Base-by-base conservation (phyloP, 2,888 invertebrate genomes). In the Busseola fusca region DNA sequence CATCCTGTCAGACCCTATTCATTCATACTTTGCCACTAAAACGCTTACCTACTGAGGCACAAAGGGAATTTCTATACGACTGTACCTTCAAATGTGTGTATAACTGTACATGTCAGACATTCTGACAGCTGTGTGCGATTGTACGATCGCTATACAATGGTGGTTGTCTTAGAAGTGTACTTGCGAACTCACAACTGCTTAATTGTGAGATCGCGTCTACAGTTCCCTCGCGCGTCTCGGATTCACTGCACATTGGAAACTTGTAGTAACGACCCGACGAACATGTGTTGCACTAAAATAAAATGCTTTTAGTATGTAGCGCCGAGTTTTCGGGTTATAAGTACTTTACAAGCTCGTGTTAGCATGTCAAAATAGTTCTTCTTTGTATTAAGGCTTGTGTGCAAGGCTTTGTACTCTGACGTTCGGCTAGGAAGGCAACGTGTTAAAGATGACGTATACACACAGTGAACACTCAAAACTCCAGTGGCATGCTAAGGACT, bases 1-100 rank as follows among this genome's bases (percentile, higher is more conserved):
- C 87, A 81, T 83, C 83, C 88, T 87, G 91, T 90, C 90, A 89
- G 87, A 89, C 91, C 90, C 91, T 90, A 89, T 88, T 90, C 91
- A 90, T 87, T 90, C 91, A 90, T 87, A 87, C 84, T 86, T 85
- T 81, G 81, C 86, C 80, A 82, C 84, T 84, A 82, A 87, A 87
- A 81, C 80, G 89, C 86, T 87, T 87, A 84, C 84, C 81, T 84
- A 82, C 82, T 64, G 74, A 42, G 45, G 77, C 81, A 88, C 90
- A 89, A 90, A 90, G 84, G 80, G 85, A 87, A 88, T 88, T 86
- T 88, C 85, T 85, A 80, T 84, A 80, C 78, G 77, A 81, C 72
- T 85, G 82, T 89, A 85, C 88, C 84, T 84, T 83, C 69, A 76
- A 60, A 73, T 72, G 72, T 75, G 70, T 80, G 66, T 81, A 76